These are phyloP conservation scores for Drosophila nigrodunni DNA, from an alignment of 1,140 invertebrate species.

Conservation along the genomic window DNA sequence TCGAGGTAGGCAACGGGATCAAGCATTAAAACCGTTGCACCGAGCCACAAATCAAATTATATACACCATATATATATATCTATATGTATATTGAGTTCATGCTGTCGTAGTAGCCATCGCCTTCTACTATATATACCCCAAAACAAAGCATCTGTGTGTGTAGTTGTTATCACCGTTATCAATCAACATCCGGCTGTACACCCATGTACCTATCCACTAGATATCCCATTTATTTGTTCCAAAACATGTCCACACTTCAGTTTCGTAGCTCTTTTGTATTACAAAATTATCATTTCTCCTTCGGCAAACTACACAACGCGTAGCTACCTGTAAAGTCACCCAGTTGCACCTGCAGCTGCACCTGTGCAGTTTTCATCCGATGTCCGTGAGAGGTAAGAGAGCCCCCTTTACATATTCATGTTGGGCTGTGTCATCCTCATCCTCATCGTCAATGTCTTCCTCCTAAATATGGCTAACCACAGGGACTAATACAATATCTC, in stretches of 20 bases:
- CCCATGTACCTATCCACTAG: background rate
- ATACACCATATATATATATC: no score
- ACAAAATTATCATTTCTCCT: slow-evolving; percentile 51
- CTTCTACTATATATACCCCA: slow-evolving; percentile 5
- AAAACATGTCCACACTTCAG: slow-evolving; percentile 4
- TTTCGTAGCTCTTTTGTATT: slow-evolving; percentile 28
- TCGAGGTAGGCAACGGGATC: slow-evolving; percentile 73
- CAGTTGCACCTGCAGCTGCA: slow-evolving; percentile 24
- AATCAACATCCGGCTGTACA: background rate
- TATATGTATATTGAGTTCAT: slow-evolving; percentile 5
- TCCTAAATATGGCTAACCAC: slow-evolving; percentile 39
- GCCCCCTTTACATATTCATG: slow-evolving; percentile 3
- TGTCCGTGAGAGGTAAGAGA: slow-evolving; percentile 36
- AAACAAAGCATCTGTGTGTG: slow-evolving; percentile 4
- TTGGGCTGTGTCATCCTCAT: slow-evolving; percentile 37
- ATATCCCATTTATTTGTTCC: slow-evolving; percentile 3
- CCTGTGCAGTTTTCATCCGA: slow-evolving; percentile 20
- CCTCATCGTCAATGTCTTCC: slow-evolving; percentile 24
- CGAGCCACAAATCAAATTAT: background rate
- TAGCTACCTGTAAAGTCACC: slow-evolving; percentile 58
- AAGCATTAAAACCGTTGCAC: slow-evolving; percentile 29
- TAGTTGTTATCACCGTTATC: slow-evolving; percentile 31
- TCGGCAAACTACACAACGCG: slow-evolving; percentile 49
- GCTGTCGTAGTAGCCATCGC: slow-evolving; percentile 39
- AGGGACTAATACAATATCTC: slow-evolving; percentile 29